These are phyloP conservation scores for Eupithecia vulgata DNA, from an alignment of 2,888 invertebrate genomes.

Conservation along the genomic window DNA sequence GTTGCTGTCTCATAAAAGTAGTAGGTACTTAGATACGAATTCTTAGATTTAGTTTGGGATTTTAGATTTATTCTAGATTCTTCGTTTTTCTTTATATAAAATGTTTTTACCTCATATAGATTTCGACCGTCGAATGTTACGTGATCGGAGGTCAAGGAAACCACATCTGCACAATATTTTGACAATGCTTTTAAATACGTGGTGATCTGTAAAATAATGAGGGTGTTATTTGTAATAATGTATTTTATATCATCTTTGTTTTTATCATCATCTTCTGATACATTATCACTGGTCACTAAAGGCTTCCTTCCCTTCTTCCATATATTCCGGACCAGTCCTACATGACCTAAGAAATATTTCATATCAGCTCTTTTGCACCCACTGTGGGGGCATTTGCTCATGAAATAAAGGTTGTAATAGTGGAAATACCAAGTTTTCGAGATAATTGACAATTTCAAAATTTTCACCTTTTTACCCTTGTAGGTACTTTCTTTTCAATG, in stretches of 20 bases:
- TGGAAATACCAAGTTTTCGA: too few species aligned
- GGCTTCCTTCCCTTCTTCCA: neutral
- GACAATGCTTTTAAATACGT: slow-evolving; percentile 66
- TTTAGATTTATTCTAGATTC: neutral
- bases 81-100: neutral
- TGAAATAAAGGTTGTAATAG: too few species aligned
- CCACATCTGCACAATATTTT: slow-evolving; percentile 56
- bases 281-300: neutral
- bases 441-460: too few species aligned
- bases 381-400: neutral
- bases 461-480: too few species aligned
- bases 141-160: slow-evolving; percentile 48
- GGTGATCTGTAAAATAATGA: slow-evolving; percentile 55
- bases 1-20: neutral
- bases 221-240: neutral
- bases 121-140: slow-evolving; percentile 61
- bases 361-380: neutral
- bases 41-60: neutral
- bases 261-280: neutral
- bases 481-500: too few species aligned
- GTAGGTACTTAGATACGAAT: neutral
- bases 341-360: neutral
- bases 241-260: neutral
- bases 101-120: slow-evolving; percentile 67
- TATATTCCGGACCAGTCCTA: neutral